Conservation (phyloP, 2,113 vertebrate species). For the Peucedramus taeniatus region DNA sequence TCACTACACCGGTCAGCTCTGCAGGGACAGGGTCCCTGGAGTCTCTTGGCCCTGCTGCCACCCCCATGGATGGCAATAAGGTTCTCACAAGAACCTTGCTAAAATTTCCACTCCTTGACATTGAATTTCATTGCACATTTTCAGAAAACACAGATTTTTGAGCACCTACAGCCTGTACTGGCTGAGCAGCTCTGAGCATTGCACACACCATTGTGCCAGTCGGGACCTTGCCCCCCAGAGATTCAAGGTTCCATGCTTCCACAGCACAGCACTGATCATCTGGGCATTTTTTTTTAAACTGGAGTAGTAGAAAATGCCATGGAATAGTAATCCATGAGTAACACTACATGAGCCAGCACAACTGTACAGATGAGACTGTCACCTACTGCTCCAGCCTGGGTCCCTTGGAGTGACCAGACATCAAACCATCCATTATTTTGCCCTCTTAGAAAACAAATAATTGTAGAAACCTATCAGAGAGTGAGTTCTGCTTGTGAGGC, state of each 20-base stretch:
- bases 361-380: background rate
- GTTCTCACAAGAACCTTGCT: background rate
- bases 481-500: background rate
- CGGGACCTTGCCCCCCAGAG: background rate
- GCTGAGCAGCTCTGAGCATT: background rate
- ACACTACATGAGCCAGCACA: background rate
- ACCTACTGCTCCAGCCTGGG: background rate
- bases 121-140: background rate
- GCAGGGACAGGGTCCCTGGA: background rate
- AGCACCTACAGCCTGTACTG: fast-evolving
- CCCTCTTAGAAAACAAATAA: background rate
- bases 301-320: background rate
- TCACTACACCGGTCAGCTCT: background rate
- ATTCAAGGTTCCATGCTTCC: background rate
- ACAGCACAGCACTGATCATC: background rate
- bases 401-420: background rate
- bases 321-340: background rate
- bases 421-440: background rate
- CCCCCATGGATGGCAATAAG: too few species aligned
- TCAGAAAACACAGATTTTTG: background rate
- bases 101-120: background rate
- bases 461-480: background rate
- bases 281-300: background rate
- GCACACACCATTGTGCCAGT: background rate
- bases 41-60: background rate